Base-by-base conservation (phyloP, 2,888 invertebrate species). In the Criorhina ranunculi region DNA sequence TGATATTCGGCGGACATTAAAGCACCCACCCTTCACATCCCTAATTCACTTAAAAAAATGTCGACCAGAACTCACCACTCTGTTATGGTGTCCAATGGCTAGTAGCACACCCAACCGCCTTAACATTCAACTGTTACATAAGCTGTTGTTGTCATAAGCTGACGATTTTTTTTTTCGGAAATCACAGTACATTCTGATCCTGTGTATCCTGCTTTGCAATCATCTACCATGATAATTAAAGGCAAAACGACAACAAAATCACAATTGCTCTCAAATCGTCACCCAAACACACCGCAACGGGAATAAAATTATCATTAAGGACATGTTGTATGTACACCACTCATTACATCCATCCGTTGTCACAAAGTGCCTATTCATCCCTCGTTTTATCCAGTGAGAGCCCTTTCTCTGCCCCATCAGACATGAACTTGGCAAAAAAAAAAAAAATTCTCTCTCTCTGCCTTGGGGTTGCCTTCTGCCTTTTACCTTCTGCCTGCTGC, bases 251-350 rank as follows among this genome's bases (percentile, higher is more conserved):
- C 85, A 69, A 55, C 59, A 59, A 70, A 85, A 75, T 85, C 69
- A 80, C 75, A 79, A 76, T 79, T 66, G 60, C 85, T 80, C 80
- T 80, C 66, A 85, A 80, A 85, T 85, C 80, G 85, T 59, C 75
- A 79, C 75, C 80, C 70, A 66, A 85, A 79, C 80, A 85, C 69
- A 85, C 85, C 85, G 59, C 80, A 85, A 66, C 57, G 75, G 70
- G 85, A 85, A 85, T 80, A 85, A 85, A 85, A 85, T 85, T 85
- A 85, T 85, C 85, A 85, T 85, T 85, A 80, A 75, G 85, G 75
- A 70, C 85, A 85, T 85, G 79, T 85, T 85, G 79, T 77, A 12
- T 82, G 53, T 79, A 85, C 64, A 85, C 80, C 85, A 76, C 85
- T 85, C 85, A 80, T 85, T 85, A 85, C 69, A 85, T 76, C 80